Conservation (phyloP, 1,140 invertebrate genomes). For the Carposina sasakii region DNA sequence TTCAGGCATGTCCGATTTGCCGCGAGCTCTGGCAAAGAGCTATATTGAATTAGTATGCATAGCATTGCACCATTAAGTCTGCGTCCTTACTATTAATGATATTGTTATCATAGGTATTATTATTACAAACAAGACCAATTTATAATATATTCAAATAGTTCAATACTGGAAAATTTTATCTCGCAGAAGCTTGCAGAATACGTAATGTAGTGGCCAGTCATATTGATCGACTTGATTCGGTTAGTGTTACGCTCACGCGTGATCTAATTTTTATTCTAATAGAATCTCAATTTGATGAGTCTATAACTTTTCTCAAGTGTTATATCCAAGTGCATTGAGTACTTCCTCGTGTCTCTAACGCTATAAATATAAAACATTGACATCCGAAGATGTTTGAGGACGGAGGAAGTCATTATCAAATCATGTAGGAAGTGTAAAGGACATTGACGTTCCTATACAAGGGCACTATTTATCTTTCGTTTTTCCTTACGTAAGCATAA, state of each 20-base stretch:
- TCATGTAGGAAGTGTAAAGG: conserved; percentile 48
- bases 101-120: conserved; percentile 69
- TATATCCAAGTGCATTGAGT: too few species aligned
- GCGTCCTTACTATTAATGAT: conserved; percentile 70
- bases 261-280: conserved; percentile 53
- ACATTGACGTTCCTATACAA: conserved; percentile 30
- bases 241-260: conserved; percentile 34
- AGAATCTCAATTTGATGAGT: too few species aligned
- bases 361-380: conserved; percentile 52
- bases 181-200: conserved; percentile 29
- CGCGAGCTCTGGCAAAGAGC: conserved; percentile 43
- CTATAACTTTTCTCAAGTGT: too few species aligned
- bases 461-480: conserved; percentile 21
- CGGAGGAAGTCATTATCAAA: conserved; percentile 65
- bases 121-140: conserved; percentile 60
- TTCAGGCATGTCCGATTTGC: conserved; percentile 61
- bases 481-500: conserved; percentile 30
- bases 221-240: conserved; percentile 25
- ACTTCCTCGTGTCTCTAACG: conserved; percentile 48
- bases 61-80: conserved; percentile 60
- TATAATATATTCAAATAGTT: conserved; percentile 44
- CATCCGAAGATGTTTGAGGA: conserved; percentile 53
- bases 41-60: conserved; percentile 63
- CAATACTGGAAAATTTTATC: conserved; percentile 44
- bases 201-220: conserved; percentile 35